Conservation (phyloP, 2,797 vertebrate species). For the Gymnoscopelus microlampas region DNA sequence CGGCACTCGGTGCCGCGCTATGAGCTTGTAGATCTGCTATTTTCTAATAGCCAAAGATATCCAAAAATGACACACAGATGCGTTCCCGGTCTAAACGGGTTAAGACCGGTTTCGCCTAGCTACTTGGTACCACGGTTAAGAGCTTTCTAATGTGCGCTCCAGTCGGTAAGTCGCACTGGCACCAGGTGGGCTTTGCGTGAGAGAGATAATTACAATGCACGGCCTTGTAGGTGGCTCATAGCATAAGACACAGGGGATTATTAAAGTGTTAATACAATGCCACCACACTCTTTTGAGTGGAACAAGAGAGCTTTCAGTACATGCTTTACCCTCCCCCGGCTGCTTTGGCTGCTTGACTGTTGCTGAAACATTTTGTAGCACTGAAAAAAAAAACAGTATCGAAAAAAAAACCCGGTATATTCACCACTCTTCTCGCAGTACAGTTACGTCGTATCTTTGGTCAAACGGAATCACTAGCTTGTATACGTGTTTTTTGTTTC, state of each 20-base stretch:
- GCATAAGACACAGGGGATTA: constrained; percentile 54
- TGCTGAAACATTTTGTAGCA: constrained; percentile 59
- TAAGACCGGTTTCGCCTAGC: constrained; percentile 38
- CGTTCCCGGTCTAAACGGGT: too few species aligned
- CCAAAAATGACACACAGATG: too few species aligned
- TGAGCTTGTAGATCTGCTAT: too few species aligned
- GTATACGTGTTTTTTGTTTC: constrained; percentile 15
- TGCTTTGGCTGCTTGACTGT: constrained; percentile 49
- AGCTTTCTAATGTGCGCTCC: constrained; percentile 62
- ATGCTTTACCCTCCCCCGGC: constrained; percentile 61
- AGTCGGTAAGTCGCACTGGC: constrained; percentile 63
- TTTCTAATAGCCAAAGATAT: too few species aligned
- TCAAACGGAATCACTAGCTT: constrained; percentile 15
- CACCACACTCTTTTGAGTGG: constrained; percentile 61
- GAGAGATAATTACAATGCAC: constrained; percentile 64
- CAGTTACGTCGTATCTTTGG: constrained; percentile 47
- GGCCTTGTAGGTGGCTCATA: constrained; percentile 52
- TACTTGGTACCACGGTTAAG: constrained; percentile 50
- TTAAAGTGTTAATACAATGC: constrained; percentile 63
- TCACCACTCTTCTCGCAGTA: constrained; percentile 41
- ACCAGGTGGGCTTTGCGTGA: constrained; percentile 62
- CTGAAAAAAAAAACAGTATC: constrained; percentile 27
- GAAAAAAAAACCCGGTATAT: constrained; percentile 50
- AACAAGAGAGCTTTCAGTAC: constrained; percentile 55
- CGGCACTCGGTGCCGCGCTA: too few species aligned